Base-by-base conservation (phyloP, 2,888 invertebrate genomes). In the Amiota minor region DNA sequence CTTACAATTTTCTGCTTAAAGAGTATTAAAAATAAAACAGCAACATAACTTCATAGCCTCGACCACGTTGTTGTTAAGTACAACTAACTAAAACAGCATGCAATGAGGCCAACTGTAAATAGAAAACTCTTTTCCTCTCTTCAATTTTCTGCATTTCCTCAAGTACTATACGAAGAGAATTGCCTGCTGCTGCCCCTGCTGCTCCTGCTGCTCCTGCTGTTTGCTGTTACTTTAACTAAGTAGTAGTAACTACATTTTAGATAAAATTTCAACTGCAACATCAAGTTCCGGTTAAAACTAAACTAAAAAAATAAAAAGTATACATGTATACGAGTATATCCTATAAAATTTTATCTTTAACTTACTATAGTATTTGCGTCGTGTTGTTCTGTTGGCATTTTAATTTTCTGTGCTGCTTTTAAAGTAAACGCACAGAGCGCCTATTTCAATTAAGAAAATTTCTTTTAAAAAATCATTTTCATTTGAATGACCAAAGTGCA, bases 41-140 rank as follows among this genome's bases (percentile, higher is more conserved):
- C 53, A 53, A 16, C 16, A 53, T n/a, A 14, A n/a, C 0, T 16
- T 16, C 14, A 14, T 16, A 53, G 16, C 10, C 35, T 45, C 35
- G 16, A 45, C 62, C 35, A 9, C 62, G 16, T 45, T n/a, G 62
- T 45, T n/a, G 62, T 45, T 62, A 62, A 62, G 62, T 16, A 18
- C 47, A 65, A 49, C 49, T 47, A 47, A 65, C 20, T 65, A 49
- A 47, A 65, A 47, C 49, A 47, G 65, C 65, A 65, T 49, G 65
- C 65, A 65, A 65, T 65, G 65, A 65, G 65, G 65, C 65, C 65
- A 65, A 65, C 49, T 12, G 65, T 49, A 65, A 65, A 65, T 47
- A 65, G 65, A 47, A 59, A 65, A 62, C 62, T 62, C 35, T 61
- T 62, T 62, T 35, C 35, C 53, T 11, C n/a, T 16, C n/a, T 53